Conservation (phyloP, 1,140 invertebrate genomes). For the Geopemphigus sp. region DNA sequence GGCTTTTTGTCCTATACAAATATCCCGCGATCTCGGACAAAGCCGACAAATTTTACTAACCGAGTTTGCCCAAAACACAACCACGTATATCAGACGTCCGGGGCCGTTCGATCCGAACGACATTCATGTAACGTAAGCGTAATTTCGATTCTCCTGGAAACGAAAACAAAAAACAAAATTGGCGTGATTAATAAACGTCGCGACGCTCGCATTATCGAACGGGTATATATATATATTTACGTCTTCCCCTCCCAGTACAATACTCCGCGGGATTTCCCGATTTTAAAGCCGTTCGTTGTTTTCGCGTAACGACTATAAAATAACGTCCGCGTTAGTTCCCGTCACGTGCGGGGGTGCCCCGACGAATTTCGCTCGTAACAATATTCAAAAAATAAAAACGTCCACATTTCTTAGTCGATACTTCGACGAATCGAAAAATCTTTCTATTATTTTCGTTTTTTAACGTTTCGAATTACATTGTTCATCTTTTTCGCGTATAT, state of each 20-base stretch:
- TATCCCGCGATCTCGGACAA: too few relatives aligned
- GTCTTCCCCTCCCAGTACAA: background rate
- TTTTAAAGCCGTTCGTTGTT: background rate
- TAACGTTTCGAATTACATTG: background rate
- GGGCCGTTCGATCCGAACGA: too few relatives aligned
- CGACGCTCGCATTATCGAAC: too few relatives aligned
- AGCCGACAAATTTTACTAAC: too few relatives aligned
- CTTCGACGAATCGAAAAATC: background rate
- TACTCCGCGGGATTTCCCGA: background rate
- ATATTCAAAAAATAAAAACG: slow-evolving; percentile 1
- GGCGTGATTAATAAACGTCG: too few relatives aligned
- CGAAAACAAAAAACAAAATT: too few relatives aligned
- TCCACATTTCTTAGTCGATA: background rate
- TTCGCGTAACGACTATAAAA: background rate
- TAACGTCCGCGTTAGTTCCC: background rate
- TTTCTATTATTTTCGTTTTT: background rate
- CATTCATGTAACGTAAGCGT: too few relatives aligned
- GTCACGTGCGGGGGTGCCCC: background rate
- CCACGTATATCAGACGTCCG: too few relatives aligned
- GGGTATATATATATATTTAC: too few relatives aligned
- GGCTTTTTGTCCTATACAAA: too few relatives aligned
- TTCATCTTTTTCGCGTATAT: background rate
- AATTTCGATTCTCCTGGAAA: too few relatives aligned
- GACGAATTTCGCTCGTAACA: background rate
- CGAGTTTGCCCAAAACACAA: too few relatives aligned